These are phyloP conservation scores for Chondrilla cf. caribensis DNA, from an alignment of 37 sponge, comb jelly and placozoan species.

Conservation along the genomic window DNA sequence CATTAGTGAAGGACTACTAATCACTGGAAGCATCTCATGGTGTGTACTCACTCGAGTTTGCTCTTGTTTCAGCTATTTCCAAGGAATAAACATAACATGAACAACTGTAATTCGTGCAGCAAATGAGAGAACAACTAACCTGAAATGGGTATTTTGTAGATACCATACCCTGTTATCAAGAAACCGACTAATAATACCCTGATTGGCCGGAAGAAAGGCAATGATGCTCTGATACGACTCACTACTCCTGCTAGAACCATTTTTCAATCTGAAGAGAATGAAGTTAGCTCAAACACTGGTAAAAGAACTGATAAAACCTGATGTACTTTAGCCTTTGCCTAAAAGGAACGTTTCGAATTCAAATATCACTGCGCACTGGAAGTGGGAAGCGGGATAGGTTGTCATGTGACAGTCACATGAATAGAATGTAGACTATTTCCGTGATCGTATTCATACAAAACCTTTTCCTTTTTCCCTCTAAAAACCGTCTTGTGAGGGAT, in stretches of 20 bases:
- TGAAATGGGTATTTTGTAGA: slow-evolving; percentile 71
- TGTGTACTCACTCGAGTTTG: slow-evolving; percentile 5
- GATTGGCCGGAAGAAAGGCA: slow-evolving; percentile 44
- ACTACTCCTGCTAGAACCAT: not conserved
- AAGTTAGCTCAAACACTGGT: not conserved
- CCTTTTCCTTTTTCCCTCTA: not conserved
- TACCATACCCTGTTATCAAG: slow-evolving; percentile 54
- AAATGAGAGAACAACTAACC: slow-evolving; percentile 24
- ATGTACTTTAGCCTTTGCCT: no score
- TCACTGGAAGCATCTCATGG: no score
- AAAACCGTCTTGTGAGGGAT: not conserved
- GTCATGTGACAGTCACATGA: no score
- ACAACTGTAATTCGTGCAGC: no score
- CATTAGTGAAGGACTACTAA: no score
- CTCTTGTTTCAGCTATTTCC: not conserved
- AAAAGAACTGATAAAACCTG: not conserved
- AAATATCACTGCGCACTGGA: not conserved
- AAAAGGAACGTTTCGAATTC: not conserved
- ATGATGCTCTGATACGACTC: not conserved
- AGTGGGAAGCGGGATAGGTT: not conserved
- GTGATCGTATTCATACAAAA: no score
- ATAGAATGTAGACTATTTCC: no score
- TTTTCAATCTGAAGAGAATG: not conserved
- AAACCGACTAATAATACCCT: slow-evolving; percentile 37
- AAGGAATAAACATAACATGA: not conserved